Conservation (phyloP, 2,113 vertebrate genomes). For the Columbina picui region DNA sequence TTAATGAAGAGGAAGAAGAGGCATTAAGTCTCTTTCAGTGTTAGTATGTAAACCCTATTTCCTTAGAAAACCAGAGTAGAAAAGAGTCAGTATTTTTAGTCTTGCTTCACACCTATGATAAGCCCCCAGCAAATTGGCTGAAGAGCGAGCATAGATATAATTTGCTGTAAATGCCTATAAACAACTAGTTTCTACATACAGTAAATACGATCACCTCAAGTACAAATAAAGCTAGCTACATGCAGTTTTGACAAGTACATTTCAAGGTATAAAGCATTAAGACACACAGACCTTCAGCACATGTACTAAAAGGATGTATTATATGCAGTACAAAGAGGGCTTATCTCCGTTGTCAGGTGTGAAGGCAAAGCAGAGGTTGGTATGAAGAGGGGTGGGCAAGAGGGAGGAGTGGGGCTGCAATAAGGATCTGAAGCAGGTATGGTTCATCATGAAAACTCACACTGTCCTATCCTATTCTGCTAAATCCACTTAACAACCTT, state of each 20-base stretch:
- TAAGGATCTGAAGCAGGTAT: neutral
- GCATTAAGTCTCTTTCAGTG: neutral
- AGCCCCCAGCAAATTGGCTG: neutral
- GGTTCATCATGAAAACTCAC: neutral
- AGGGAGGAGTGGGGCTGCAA: neutral
- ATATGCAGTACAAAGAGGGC: neutral
- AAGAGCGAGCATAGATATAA: neutral
- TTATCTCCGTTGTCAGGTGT: neutral
- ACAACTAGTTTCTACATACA: neutral
- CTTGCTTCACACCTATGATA: neutral
- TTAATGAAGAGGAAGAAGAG: neutral
- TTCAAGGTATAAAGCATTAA: neutral
- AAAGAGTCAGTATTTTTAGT: neutral
- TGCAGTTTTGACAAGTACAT: neutral
- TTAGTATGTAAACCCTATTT: neutral
- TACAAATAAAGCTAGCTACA: neutral
- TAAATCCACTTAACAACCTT: neutral
- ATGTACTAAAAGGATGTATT: neutral
- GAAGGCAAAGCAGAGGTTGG: neutral
- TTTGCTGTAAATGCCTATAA: neutral
- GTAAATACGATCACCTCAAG: neutral
- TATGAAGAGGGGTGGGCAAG: neutral
- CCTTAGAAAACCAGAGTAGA: neutral
- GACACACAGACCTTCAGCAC: neutral
- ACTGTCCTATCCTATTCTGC: neutral